Evolutionary conservation across 1,140 invertebrate genomes (phyloP).

Genomic region (Micrasema minimum): DNA sequence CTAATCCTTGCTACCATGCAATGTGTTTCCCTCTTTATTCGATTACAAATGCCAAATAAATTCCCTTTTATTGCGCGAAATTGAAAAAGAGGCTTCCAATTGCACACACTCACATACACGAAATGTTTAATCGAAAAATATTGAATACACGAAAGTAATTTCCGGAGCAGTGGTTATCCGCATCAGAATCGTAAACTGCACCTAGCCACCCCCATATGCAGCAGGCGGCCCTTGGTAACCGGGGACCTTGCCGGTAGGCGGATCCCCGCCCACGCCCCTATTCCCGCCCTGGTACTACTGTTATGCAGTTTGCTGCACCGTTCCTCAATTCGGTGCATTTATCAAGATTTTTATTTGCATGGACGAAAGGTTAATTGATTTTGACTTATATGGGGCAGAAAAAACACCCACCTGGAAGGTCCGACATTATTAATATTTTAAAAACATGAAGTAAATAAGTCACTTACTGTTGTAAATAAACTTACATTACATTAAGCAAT

Average conservation of each 20-base stretch:
- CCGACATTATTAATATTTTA: no score
- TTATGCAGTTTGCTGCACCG: constrained; percentile 8
- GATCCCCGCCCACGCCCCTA: background rate
- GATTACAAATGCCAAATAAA: constrained; percentile 1
- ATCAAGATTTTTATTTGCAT: constrained; percentile 27
- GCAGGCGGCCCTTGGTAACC: no score
- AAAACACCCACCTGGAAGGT: no score
- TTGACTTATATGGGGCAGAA: background rate
- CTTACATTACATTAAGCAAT: no score
- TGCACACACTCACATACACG: constrained; percentile 30
- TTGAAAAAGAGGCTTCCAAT: constrained; percentile 25
- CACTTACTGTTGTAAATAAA: no score
- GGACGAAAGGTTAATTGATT: constrained; percentile 15
- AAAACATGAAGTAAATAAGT: no score
- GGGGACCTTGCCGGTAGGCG: constrained; percentile 28
- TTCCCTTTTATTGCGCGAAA: constrained; percentile 14
- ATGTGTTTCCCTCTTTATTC: background rate
- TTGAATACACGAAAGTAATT: constrained; percentile 42
- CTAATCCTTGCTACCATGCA: no score
- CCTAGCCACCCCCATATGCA: no score
- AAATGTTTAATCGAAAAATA: constrained; percentile 37
- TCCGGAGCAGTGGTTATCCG: constrained; percentile 36
- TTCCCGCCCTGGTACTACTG: constrained; percentile 12
- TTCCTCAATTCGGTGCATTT: constrained; percentile 21
- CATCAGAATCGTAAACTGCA: constrained; percentile 33